phyloP scores from a whole-genome alignment of 2,888 invertebrate genomes.

The Tuberolachnus salignus region DNA sequence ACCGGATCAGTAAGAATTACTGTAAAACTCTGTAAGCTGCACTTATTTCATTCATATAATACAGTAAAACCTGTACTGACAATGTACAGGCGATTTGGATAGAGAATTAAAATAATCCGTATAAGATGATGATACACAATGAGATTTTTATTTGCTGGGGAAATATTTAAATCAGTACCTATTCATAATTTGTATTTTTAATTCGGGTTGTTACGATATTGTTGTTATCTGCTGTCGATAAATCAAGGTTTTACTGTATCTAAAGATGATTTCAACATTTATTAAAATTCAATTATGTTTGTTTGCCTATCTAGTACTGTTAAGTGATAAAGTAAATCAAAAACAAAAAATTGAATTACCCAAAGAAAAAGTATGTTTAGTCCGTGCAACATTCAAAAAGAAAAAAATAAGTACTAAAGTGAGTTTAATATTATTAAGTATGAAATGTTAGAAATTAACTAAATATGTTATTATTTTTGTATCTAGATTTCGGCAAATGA shows the following conservation, averaged over 20 bases:
- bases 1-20: conserved; percentile 45
- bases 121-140: too few species aligned
- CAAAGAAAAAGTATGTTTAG: conserved; percentile 70
- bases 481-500: conserved; percentile 39
- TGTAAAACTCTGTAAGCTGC: conserved; percentile 39
- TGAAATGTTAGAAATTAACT: not conserved
- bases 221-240: not conserved
- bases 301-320: conserved; percentile 23
- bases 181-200: too few species aligned
- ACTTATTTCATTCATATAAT: not conserved
- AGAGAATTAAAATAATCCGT: too few species aligned
- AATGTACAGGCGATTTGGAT: not conserved
- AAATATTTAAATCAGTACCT: too few species aligned
- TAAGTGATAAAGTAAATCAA: conserved; percentile 12
- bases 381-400: conserved; percentile 80
- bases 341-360: conserved; percentile 47
- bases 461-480: conserved; percentile 2
- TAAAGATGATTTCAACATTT: not conserved
- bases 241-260: conserved; percentile 2
- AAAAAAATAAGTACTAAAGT: conserved; percentile 70
- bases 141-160: too few species aligned
- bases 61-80: conserved; percentile 11
- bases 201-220: not conserved
- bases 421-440: conserved; percentile 55
- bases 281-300: not conserved